These are phyloP conservation scores for Phalanger gymnotis DNA, from an alignment of 2,797 vertebrate genomes.

Conservation along the genomic window DNA sequence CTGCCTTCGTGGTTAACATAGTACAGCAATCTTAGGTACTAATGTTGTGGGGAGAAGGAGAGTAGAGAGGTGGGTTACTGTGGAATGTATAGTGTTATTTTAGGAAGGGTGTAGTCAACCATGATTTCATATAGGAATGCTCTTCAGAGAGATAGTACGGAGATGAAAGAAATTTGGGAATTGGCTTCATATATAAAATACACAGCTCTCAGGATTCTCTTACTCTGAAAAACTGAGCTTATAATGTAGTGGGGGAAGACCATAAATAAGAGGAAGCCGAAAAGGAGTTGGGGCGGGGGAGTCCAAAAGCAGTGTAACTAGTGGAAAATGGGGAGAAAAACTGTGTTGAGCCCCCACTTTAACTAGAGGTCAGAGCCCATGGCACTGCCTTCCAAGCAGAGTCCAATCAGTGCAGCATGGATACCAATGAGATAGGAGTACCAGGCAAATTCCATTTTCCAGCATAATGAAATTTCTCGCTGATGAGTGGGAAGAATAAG, in stretches of 20 bases:
- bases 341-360: not conserved
- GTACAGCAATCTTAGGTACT: not conserved
- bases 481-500: not conserved
- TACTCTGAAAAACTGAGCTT: not conserved
- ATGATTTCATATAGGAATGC: slow-evolving; percentile 58
- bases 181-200: not conserved
- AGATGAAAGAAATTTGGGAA: slow-evolving; percentile 27
- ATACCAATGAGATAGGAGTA: not conserved
- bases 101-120: slow-evolving; percentile 59
- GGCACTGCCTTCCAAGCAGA: not conserved
- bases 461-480: not conserved
- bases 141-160: slow-evolving; percentile 54
- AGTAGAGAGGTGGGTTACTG: not conserved
- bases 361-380: not conserved
- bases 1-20: not conserved
- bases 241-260: not conserved
- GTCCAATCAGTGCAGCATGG: not conserved
- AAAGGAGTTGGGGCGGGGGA: not conserved
- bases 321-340: not conserved
- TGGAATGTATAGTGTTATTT: slow-evolving; percentile 54
- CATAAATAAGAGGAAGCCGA: not conserved
- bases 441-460: not conserved
- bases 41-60: slow-evolving; percentile 11
- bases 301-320: not conserved
- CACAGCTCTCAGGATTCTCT: not conserved